Percentiles rank a stretch among this genome's conserved stretches.
phyloP scores from a whole-genome alignment of 2,113 vertebrate genomes.

The Halichoerus grypus region DNA sequence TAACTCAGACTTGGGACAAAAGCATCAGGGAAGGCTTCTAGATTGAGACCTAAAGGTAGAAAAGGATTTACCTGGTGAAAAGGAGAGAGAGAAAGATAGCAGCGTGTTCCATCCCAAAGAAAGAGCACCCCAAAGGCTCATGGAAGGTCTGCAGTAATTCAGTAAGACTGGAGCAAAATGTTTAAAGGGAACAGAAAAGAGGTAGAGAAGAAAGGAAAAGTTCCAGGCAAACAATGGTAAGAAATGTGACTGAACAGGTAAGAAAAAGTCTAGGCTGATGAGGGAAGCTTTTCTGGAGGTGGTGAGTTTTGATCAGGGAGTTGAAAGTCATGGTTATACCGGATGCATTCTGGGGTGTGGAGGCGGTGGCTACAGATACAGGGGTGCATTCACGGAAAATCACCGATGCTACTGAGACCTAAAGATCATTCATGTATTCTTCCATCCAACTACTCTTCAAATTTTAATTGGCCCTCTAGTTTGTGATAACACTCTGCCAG shows the following conservation, averaged over 20 bases:
- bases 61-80: background rate
- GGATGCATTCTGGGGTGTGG: background rate
- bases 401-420: background rate
- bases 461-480: background rate
- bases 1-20: background rate
- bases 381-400: background rate
- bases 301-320: background rate
- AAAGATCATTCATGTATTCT: background rate
- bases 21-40: background rate
- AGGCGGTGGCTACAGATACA: background rate
- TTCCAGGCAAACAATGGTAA: background rate
- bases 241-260: background rate
- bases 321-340: background rate
- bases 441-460: background rate
- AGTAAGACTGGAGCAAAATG: background rate
- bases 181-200: background rate
- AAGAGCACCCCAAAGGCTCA: background rate
- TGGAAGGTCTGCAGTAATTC: background rate
- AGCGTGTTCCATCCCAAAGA: background rate
- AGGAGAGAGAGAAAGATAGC: background rate
- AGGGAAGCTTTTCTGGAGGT: background rate
- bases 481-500: background rate
- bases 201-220: accelerated
- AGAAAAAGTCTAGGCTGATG: background rate
- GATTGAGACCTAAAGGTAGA: background rate